phyloP scores from a whole-genome alignment of 1,140 invertebrate species.

The Steinernema feltiae region DNA sequence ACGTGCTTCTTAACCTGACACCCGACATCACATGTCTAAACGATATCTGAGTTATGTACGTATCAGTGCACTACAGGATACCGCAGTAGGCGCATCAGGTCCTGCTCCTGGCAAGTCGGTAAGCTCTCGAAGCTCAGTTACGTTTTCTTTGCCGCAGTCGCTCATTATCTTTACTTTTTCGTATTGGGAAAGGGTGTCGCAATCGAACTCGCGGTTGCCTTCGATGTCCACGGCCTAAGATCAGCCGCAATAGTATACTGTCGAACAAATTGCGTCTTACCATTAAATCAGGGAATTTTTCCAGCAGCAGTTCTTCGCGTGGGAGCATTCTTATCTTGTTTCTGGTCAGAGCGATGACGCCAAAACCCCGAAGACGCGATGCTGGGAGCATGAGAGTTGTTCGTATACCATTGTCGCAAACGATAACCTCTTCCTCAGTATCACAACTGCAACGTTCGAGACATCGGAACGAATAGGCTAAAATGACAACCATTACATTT shows the following conservation, averaged over 20 bases:
- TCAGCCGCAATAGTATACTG: not conserved
- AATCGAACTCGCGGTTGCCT: constrained; percentile 33
- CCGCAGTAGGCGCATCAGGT: no score
- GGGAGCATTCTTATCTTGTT: constrained; percentile 35
- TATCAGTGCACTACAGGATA: no score
- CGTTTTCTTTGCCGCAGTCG: constrained; percentile 26
- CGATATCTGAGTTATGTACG: no score
- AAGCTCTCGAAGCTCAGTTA: no score
- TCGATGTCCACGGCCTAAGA: constrained; percentile 34
- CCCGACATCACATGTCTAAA: constrained; percentile 28
- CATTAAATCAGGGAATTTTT: constrained; percentile 37
- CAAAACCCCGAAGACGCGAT: constrained; percentile 29
- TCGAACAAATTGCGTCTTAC: not conserved
- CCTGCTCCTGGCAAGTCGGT: not conserved
- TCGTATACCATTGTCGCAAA: constrained; percentile 35
- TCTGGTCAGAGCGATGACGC: constrained; percentile 29
- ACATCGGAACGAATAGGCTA: constrained; percentile 27
- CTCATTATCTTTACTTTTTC: constrained; percentile 29
- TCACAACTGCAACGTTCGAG: constrained; percentile 35
- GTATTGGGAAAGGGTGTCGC: constrained; percentile 23
- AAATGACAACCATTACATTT: not conserved
- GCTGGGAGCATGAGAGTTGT: constrained; percentile 26
- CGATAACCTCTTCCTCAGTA: constrained; percentile 32
- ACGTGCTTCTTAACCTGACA: constrained; percentile 34
- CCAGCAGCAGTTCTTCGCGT: constrained; percentile 28